Conservation (phyloP, 2,113 vertebrate species). For the Antennarius striatus region DNA sequence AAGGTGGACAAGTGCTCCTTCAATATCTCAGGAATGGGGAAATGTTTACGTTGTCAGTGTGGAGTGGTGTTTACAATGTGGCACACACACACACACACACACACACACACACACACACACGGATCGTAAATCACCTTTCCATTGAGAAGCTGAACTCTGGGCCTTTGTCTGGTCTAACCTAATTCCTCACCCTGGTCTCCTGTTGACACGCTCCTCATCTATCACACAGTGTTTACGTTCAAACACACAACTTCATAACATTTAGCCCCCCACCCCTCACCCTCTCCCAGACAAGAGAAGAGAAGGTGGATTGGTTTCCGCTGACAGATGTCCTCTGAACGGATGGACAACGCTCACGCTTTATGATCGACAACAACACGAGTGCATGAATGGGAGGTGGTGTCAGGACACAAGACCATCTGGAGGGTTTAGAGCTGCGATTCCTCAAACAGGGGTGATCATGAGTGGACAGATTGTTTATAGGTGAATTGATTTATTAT, state of each 20-base stretch:
- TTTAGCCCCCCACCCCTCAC: neutral
- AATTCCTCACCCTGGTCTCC: constrained; percentile 31
- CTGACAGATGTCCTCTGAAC: constrained; percentile 43
- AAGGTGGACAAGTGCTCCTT: constrained; percentile 29
- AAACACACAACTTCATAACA: constrained; percentile 17
- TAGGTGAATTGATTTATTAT: no score
- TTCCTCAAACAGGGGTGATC: no score
- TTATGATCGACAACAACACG: constrained; percentile 38
- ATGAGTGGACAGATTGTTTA: no score
- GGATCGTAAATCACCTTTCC: constrained; percentile 44
- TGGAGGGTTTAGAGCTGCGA: constrained; percentile 27
- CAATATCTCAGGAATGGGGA: constrained; percentile 54
- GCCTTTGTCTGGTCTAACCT: constrained; percentile 15
- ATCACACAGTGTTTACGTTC: constrained; percentile 54
- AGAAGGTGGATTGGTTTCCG: constrained; percentile 1
- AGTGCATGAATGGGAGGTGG: constrained; percentile 17
- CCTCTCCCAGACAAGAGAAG: neutral
- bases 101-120: constrained; percentile 30
- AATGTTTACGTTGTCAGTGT: constrained; percentile 63
- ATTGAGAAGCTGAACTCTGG: constrained; percentile 7
- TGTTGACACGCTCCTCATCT: constrained; percentile 60
- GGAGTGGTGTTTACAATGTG: constrained; percentile 34
- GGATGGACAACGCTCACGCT: constrained; percentile 31
- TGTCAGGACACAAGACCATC: constrained; percentile 36
- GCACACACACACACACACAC: constrained; percentile 22